A percentile compares a stretch with the other conserved stretches of the same genome.
Evolutionary conservation across 2,797 vertebrate genomes (phyloP).

Genomic region (Onychomys torridus): DNA sequence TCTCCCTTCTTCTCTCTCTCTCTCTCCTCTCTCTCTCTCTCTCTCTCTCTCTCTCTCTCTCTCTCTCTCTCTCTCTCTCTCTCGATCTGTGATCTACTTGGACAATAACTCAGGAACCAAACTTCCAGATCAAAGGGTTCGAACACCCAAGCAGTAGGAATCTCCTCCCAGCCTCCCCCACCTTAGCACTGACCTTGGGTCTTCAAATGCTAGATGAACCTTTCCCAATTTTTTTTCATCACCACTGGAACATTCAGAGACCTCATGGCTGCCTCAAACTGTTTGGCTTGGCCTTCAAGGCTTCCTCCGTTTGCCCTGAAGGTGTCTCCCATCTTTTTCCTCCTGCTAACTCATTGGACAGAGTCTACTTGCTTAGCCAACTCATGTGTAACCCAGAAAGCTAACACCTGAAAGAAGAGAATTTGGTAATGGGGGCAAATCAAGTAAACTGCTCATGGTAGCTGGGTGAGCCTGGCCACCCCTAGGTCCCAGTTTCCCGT

Average conservation of each 20-base stretch:
- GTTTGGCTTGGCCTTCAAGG: not conserved
- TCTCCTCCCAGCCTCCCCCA: not conserved
- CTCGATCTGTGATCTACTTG: not conserved
- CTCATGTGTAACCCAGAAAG: not conserved
- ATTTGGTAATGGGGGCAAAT: not conserved
- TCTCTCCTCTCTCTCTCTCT: too few species aligned
- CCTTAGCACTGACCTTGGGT: not conserved
- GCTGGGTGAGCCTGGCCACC: not conserved
- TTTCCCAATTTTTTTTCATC: not conserved
- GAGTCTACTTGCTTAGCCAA: not conserved
- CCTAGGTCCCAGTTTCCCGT: not conserved
- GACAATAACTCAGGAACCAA: not conserved
- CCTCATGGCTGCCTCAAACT: not conserved
- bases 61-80: too few species aligned
- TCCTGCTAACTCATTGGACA: not conserved
- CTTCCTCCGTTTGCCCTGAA: not conserved
- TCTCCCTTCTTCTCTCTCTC: too few species aligned
- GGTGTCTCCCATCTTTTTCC: not conserved
- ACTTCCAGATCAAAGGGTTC: not conserved
- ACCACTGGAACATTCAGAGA: not conserved
- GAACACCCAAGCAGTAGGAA: not conserved
- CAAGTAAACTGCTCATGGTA: fast-evolving
- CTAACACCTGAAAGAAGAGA: not conserved
- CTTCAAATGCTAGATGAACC: not conserved
- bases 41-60: too few species aligned